Evolutionary conservation across 2,888 invertebrate species (phyloP).

Genomic region (Taphrorychus bicolor): DNA sequence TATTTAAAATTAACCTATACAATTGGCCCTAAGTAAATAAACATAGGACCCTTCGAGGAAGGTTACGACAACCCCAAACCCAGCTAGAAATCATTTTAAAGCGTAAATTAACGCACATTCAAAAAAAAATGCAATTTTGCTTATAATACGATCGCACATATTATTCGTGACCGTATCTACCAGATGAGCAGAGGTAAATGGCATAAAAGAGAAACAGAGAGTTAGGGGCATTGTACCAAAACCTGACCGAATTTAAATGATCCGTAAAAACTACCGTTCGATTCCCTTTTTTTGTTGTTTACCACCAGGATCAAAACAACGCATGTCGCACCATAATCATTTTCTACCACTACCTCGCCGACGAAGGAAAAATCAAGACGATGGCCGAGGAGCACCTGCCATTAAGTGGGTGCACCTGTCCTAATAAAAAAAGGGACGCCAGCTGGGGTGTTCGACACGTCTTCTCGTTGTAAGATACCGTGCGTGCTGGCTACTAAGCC

Average conservation of each 20-base stretch:
- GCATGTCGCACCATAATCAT: neutral
- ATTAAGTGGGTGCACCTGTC: constrained; percentile 4
- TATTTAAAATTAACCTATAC: too few species aligned
- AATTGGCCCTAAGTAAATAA: too few species aligned
- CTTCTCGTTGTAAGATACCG: neutral
- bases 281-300: neutral
- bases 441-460: constrained; percentile 6
- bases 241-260: neutral
- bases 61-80: too few species aligned
- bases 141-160: too few species aligned
- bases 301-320: neutral
- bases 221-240: too few species aligned
- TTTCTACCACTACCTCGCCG: neutral
- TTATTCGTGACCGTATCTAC: too few species aligned
- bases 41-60: too few species aligned
- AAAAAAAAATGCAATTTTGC: too few species aligned
- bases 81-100: too few species aligned
- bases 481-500: neutral
- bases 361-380: neutral
- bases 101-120: too few species aligned
- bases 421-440: neutral
- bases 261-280: neutral
- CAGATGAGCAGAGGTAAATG: too few species aligned
- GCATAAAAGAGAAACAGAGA: too few species aligned
- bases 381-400: neutral